Conservation (phyloP, 1,140 invertebrate species). For the Cyphomyrmex costatus region DNA sequence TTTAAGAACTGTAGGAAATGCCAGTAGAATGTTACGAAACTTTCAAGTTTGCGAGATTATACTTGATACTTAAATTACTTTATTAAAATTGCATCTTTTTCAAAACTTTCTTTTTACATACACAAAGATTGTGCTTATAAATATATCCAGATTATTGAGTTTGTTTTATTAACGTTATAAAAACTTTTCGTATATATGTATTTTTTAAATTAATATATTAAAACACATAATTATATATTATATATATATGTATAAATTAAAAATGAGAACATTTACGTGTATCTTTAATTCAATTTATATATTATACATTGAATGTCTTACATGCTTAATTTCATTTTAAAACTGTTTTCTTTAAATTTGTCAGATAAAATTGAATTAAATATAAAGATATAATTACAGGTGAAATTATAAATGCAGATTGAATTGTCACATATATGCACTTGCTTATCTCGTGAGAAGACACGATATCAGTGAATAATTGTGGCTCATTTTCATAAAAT, state of each 20-base stretch:
- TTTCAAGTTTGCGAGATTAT: background rate
- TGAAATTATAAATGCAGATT: conserved; percentile 44
- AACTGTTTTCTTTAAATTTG: background rate
- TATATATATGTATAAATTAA: too few relatives aligned
- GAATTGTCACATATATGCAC: conserved; percentile 1
- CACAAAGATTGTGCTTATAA: background rate
- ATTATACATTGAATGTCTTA: background rate
- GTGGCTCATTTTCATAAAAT: conserved; percentile 43
- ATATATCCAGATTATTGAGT: background rate
- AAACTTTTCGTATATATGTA: background rate
- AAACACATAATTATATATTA: background rate
- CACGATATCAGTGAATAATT: conserved; percentile 32
- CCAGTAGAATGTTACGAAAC: background rate
- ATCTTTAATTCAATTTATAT: background rate
- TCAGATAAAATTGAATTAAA: background rate
- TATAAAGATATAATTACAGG: background rate
- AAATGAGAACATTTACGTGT: background rate
- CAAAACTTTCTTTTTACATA: background rate
- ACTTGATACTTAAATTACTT: background rate
- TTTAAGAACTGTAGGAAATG: background rate
- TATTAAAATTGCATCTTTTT: background rate
- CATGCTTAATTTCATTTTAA: background rate
- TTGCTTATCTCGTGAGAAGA: background rate
- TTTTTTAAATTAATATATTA: background rate
- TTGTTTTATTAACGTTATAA: background rate